A percentile compares a stretch with the other conserved stretches of the same genome.
Conservation (phyloP, 2,797 vertebrate genomes). For the Diplodus puntazzo region DNA sequence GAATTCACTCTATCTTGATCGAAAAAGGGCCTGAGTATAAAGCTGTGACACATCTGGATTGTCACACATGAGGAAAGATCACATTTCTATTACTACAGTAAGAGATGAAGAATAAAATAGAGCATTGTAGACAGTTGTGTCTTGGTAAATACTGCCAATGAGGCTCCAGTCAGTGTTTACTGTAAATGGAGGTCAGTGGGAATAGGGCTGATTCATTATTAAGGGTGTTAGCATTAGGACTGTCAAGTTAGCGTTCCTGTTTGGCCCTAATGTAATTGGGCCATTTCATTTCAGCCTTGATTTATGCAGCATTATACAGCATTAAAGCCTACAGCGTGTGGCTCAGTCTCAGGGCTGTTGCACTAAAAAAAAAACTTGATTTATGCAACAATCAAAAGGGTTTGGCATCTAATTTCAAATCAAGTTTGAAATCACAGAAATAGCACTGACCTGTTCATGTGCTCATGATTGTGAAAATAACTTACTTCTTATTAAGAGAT, state of each 20-base stretch:
- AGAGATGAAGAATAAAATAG: slow-evolving; percentile 40
- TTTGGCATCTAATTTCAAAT: slow-evolving; percentile 22
- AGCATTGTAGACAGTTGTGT: slow-evolving; percentile 36
- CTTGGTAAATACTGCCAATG: slow-evolving; percentile 47
- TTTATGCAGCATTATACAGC: slow-evolving; percentile 69
- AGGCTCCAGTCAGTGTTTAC: slow-evolving; percentile 47
- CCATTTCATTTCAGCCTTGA: slow-evolving; percentile 67
- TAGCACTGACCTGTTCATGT: neutral
- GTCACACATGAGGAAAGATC: slow-evolving; percentile 29
- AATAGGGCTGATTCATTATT: slow-evolving; percentile 72
- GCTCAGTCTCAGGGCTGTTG: slow-evolving; percentile 47
- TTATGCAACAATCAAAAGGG: slow-evolving; percentile 21
- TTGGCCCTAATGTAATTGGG: slow-evolving; percentile 74
- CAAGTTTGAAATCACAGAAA: slow-evolving; percentile 10
- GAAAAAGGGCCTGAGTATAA: slow-evolving; percentile 11
- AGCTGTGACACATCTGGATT: slow-evolving; percentile 29
- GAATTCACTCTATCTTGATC: slow-evolving; percentile 17
- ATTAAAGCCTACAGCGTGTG: slow-evolving; percentile 40
- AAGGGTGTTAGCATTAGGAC: slow-evolving; percentile 73
- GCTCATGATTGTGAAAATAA: neutral
- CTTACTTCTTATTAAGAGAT: neutral
- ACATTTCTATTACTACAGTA: slow-evolving; percentile 45
- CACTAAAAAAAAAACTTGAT: slow-evolving; percentile 12
- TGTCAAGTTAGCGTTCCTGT: slow-evolving; percentile 71
- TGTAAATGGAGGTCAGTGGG: slow-evolving; percentile 54